Percentiles rank a stretch among this genome's conserved stretches.
phyloP scores from a whole-genome alignment of 53 echinoderm and acorn worm genomes.

The Patiria pectinifera region DNA sequence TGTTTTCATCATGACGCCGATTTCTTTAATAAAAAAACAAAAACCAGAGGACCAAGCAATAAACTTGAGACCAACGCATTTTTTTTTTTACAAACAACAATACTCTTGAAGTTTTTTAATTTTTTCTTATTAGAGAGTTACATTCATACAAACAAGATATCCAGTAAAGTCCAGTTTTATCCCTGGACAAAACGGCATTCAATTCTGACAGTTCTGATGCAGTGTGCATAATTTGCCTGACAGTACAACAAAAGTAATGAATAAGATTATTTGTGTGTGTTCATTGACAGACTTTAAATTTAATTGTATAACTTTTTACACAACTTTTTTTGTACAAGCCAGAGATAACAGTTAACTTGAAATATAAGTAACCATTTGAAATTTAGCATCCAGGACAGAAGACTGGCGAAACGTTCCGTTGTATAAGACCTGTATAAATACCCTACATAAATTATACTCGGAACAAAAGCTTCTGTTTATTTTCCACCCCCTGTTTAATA shows the following conservation, averaged over 20 bases:
- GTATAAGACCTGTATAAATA: no score
- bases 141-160: conserved; percentile 46
- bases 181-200: background rate
- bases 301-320: background rate
- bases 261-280: no score
- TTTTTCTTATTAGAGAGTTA: conserved; percentile 2
- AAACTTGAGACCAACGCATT: background rate
- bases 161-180: background rate
- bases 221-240: background rate
- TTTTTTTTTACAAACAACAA: background rate
- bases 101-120: conserved; percentile 14
- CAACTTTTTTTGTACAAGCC: background rate
- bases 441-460: no score
- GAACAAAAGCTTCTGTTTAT: no score
- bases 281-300: background rate
- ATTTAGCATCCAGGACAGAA: background rate
- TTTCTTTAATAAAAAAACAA: no score
- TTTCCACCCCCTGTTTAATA: no score
- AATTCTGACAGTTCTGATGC: background rate
- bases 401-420: no score
- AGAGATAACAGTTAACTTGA: background rate
- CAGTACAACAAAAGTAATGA: background rate
- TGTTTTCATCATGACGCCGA: no score
- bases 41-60: background rate
- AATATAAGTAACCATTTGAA: background rate